Evolutionary conservation across 1,140 invertebrate species (phyloP).

Genomic region (Lanistes nyassanus): DNA sequence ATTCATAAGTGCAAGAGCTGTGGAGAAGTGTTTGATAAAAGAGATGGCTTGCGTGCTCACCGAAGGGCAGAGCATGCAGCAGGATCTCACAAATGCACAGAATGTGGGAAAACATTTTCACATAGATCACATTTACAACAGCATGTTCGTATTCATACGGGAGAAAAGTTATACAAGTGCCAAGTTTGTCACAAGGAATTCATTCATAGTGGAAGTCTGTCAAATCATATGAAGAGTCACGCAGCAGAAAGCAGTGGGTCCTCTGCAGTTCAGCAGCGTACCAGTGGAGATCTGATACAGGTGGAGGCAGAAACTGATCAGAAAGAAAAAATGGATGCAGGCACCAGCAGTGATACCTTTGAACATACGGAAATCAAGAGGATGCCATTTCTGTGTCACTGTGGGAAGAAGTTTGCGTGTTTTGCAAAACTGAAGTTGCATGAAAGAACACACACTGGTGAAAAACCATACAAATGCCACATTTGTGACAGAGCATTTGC

Average conservation of each 20-base stretch:
- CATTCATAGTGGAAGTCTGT: constrained; percentile 23
- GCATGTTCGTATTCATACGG: constrained; percentile 25
- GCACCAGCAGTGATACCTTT: no score
- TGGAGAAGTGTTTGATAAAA: constrained; percentile 20
- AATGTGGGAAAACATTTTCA: constrained; percentile 21
- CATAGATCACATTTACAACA: constrained; percentile 23
- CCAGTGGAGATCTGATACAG: no score
- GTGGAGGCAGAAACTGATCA: no score
- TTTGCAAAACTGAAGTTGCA: constrained; percentile 24
- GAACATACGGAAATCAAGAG: not conserved
- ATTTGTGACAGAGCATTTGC: constrained; percentile 29
- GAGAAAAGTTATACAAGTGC: constrained; percentile 24
- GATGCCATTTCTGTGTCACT: constrained; percentile 20
- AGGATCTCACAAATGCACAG: constrained; percentile 21
- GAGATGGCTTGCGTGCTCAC: constrained; percentile 20
- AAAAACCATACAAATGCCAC: constrained; percentile 25
- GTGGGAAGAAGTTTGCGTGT: constrained; percentile 24
- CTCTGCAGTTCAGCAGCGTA: no score
- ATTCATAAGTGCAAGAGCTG: constrained; percentile 21
- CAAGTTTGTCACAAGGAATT: constrained; percentile 23
- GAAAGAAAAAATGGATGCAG: no score
- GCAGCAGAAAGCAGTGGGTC: constrained; percentile 1
- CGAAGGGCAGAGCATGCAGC: constrained; percentile 14
- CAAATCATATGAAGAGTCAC: constrained; percentile 24
- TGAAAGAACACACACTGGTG: constrained; percentile 13